Evolutionary conservation across 2,113 vertebrate genomes (phyloP).

Genomic region (Todiramphus saurophagus): DNA sequence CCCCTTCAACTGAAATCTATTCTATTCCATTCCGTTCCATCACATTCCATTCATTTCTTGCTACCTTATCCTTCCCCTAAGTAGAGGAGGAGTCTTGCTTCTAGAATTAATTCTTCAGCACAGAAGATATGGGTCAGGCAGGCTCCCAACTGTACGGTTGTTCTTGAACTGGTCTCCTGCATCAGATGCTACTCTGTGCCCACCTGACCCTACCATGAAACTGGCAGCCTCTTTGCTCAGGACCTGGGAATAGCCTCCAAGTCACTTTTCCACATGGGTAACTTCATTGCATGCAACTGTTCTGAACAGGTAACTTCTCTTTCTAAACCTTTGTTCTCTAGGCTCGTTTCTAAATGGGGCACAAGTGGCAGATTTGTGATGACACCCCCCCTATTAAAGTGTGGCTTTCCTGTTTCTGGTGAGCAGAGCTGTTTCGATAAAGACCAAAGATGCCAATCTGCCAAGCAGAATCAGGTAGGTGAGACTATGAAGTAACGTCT

Average conservation of each 20-base stretch:
- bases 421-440: neutral
- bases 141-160: rapidly evolving
- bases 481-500: neutral
- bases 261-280: rapidly evolving
- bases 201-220: neutral
- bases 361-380: neutral
- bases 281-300: rapidly evolving
- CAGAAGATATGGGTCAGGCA: neutral
- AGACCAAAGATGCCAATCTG: neutral
- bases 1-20: neutral
- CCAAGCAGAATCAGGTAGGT: neutral
- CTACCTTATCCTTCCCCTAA: neutral
- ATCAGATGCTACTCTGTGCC: neutral
- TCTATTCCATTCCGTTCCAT: neutral
- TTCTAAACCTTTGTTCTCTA: neutral
- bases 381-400: neutral
- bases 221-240: neutral
- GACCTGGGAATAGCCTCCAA: neutral
- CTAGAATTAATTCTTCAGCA: neutral
- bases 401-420: neutral
- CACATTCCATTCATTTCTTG: neutral
- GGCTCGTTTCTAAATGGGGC: neutral
- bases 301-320: neutral
- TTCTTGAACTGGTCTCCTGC: neutral
- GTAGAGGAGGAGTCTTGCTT: neutral